Percentiles rank a stretch among this genome's conserved stretches.
These are phyloP conservation scores for Machimus atricapillus DNA, from an alignment of 2,888 invertebrate species.

Conservation along the genomic window DNA sequence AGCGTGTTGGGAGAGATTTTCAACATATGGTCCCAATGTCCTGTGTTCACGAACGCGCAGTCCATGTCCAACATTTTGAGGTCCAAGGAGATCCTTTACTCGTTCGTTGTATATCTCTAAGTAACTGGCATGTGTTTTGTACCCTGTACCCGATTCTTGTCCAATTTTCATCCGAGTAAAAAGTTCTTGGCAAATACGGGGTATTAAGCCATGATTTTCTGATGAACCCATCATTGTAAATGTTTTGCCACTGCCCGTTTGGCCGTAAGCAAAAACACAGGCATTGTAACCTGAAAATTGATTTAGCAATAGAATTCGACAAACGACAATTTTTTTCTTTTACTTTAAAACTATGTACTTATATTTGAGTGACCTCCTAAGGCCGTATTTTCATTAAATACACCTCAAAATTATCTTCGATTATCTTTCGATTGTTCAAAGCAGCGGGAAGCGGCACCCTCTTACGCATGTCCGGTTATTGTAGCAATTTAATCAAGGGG, in stretches of 20 bases:
- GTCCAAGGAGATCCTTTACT: constrained; percentile 74
- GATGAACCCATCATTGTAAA: constrained; percentile 89
- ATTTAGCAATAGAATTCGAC: not conserved
- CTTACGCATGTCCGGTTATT: no score
- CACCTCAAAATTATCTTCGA: no score
- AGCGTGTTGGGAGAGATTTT: constrained; percentile 83
- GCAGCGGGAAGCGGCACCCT: no score
- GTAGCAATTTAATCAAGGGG: no score
- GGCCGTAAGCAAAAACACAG: constrained; percentile 90
- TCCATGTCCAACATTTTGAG: constrained; percentile 70
- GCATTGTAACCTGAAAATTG: constrained; percentile 73
- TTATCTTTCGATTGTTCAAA: no score
- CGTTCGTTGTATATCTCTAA: constrained; percentile 87
- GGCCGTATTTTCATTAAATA: no score
- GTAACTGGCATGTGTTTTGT: constrained; percentile 86
- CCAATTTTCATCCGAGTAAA: constrained; percentile 83
- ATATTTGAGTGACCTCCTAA: no score
- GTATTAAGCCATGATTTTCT: constrained; percentile 83
- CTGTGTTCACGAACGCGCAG: constrained; percentile 82
- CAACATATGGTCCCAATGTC: constrained; percentile 82
- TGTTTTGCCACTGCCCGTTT: constrained; percentile 90
- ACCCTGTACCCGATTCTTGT: constrained; percentile 81
- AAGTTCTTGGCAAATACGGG: constrained; percentile 83
- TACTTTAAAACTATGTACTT: no score
- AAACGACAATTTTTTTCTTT: no score